These are phyloP conservation scores for Gorsachius goisagi DNA, from an alignment of 2,113 vertebrate genomes.

Conservation along the genomic window DNA sequence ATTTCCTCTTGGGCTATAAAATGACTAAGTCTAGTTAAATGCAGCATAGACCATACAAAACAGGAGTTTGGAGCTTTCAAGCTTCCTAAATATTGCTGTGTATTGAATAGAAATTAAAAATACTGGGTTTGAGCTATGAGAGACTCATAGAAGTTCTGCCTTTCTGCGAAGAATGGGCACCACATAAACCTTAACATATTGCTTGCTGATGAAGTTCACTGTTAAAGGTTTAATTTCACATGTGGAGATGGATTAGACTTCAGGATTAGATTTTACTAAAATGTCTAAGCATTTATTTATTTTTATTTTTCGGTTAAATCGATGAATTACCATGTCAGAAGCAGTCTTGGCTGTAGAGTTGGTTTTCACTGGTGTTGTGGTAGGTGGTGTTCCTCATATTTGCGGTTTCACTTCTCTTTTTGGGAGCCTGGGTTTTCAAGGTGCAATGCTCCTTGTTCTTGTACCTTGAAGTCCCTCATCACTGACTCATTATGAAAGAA, in stretches of 20 bases:
- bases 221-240: neutral
- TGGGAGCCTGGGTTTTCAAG: neutral
- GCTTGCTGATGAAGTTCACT: neutral
- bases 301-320: too few relatives aligned
- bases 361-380: neutral
- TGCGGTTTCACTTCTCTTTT: neutral
- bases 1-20: conserved; percentile 14
- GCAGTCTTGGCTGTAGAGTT: too few relatives aligned
- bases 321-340: too few relatives aligned
- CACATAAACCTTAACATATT: neutral
- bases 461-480: neutral
- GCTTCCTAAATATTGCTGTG: neutral
- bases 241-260: neutral
- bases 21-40: neutral
- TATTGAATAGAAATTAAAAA: neutral
- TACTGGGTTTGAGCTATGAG: neutral
- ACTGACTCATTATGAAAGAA: conserved; percentile 13
- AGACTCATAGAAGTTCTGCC: neutral
- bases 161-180: neutral
- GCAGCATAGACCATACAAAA: neutral
- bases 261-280: too few relatives aligned
- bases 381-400: neutral
- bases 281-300: too few relatives aligned
- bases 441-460: neutral
- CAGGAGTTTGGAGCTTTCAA: neutral